Evolutionary conservation across 2,113 vertebrate species (phyloP).

Genomic region (Macroglossus sobrinus): DNA sequence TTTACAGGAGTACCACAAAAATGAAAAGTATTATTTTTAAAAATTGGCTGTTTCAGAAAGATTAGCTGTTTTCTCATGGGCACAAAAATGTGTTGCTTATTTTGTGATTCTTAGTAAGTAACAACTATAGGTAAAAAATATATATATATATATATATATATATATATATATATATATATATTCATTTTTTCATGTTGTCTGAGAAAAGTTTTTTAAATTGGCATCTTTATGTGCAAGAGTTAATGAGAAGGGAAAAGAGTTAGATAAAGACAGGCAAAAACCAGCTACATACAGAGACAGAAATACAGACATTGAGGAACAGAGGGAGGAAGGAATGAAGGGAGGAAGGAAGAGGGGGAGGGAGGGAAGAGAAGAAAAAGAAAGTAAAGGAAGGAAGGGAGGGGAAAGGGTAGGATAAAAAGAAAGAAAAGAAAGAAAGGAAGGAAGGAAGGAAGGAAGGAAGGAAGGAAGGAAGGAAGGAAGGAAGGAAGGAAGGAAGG

Average conservation of each 20-base stretch:
- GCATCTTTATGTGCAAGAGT: not conserved
- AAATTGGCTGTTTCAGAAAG: not conserved
- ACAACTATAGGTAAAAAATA: not conserved
- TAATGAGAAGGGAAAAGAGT: not conserved
- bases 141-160: no score
- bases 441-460: accelerated
- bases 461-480: no score
- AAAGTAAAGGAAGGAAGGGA: no score
- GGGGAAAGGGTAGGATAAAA: no score
- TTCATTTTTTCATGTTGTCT: not conserved
- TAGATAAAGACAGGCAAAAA: not conserved
- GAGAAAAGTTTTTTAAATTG: not conserved
- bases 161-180: no score
- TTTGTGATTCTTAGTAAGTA: not conserved
- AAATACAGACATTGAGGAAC: not conserved
- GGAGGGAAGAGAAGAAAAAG: not conserved
- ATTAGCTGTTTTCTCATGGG: constrained; percentile 8
- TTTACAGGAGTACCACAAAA: not conserved
- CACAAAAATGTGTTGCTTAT: not conserved
- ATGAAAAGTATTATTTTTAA: constrained; percentile 13
- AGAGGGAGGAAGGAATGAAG: not conserved
- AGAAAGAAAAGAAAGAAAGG: no score
- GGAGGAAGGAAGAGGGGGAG: not conserved
- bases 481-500: not conserved
- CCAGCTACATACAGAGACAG: not conserved